These are phyloP conservation scores for Drosophila flavopinicola DNA, from an alignment of 2,888 invertebrate species.

Conservation along the genomic window DNA sequence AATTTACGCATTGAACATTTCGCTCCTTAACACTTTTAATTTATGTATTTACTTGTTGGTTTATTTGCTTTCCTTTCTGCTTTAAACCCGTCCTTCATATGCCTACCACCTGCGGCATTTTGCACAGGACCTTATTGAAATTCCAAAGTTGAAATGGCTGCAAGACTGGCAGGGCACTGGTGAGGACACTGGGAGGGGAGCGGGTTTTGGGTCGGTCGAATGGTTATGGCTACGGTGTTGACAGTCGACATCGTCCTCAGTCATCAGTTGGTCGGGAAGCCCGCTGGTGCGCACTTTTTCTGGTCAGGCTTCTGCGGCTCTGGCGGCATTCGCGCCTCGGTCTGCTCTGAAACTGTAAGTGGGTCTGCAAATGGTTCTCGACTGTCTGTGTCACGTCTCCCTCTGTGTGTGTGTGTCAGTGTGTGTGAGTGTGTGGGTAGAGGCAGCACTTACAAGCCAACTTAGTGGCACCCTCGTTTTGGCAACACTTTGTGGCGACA, in stretches of 20 bases:
- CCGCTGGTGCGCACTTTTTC: constrained; percentile 36
- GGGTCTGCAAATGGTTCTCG: constrained; percentile 19
- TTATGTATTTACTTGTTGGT: constrained; percentile 77
- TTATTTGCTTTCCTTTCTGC: constrained; percentile 61
- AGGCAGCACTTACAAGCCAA: constrained; percentile 48
- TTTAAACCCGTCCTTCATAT: constrained; percentile 8
- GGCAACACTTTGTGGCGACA: constrained; percentile 35
- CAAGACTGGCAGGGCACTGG: constrained; percentile 39
- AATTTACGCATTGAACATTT: constrained; percentile 70
- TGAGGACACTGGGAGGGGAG: neutral
- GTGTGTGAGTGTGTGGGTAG: constrained; percentile 12
- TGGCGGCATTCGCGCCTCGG: constrained; percentile 51
- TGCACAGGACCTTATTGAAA: constrained; percentile 68
- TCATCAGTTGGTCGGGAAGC: constrained; percentile 39
- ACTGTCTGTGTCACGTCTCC: constrained; percentile 20
- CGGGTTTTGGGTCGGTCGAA: constrained; percentile 30
- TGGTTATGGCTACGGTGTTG: constrained; percentile 51
- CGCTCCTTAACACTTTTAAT: constrained; percentile 76
- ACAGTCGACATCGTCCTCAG: constrained; percentile 58
- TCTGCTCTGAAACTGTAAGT: constrained; percentile 14
- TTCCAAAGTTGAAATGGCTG: constrained; percentile 79
- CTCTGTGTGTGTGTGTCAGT: neutral
- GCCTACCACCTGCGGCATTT: constrained; percentile 73
- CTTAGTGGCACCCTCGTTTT: constrained; percentile 57
- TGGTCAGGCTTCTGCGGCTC: constrained; percentile 64